A percentile compares a stretch with the other conserved stretches of the same genome.
These are phyloP conservation scores for Pyrrhura leucotis DNA, from an alignment of 2,797 vertebrate species.

Conservation along the genomic window DNA sequence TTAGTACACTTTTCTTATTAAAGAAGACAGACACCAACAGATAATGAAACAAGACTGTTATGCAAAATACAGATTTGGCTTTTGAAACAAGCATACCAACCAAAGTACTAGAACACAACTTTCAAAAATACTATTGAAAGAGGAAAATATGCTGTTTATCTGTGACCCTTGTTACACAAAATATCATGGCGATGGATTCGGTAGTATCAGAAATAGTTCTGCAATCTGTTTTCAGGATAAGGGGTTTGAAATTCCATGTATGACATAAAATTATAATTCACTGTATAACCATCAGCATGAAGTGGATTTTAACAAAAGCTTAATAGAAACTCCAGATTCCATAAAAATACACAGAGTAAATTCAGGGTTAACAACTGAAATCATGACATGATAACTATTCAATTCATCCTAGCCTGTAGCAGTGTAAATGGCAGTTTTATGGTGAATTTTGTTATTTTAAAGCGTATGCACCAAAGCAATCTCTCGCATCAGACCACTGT, in stretches of 20 bases:
- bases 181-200: background rate
- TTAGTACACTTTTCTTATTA: slow-evolving; percentile 34
- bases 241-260: background rate
- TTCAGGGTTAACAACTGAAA: background rate
- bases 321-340: background rate
- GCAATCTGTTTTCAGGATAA: background rate
- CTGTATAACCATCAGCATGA: background rate
- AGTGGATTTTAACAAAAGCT: background rate
- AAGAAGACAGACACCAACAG: slow-evolving; percentile 41
- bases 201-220: background rate
- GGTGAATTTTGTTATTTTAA: background rate
- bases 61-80: background rate
- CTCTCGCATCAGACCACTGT: background rate
- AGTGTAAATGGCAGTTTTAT: background rate
- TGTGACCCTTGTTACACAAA: background rate
- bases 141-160: background rate
- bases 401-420: background rate
- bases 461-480: background rate
- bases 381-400: background rate
- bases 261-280: background rate
- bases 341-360: background rate
- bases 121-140: background rate
- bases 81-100: background rate
- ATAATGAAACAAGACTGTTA: background rate
- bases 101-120: background rate